Percentiles rank a stretch among this genome's conserved stretches.
These are phyloP conservation scores for Scolopax mira DNA, from an alignment of 2,113 vertebrate species.

Conservation along the genomic window DNA sequence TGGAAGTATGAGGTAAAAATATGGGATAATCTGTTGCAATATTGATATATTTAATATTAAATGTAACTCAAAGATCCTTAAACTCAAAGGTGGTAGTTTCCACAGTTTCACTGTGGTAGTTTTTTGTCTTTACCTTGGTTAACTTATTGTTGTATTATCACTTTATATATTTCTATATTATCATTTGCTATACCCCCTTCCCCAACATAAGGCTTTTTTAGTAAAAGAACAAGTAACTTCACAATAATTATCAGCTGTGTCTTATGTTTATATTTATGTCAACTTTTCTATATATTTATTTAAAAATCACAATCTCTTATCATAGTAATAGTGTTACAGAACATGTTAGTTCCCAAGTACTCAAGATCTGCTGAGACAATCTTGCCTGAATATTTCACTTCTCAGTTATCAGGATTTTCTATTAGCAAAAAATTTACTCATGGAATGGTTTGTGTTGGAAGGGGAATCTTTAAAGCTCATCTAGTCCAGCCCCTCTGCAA, in stretches of 20 bases:
- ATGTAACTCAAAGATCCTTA: not conserved
- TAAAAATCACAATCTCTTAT: not conserved
- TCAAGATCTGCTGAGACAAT: not conserved
- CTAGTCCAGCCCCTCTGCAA: not conserved
- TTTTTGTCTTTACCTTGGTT: not conserved
- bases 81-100: not conserved
- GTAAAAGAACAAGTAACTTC: not conserved
- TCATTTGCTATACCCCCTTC: not conserved
- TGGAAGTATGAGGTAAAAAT: not conserved
- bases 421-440: not conserved
- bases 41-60: not conserved
- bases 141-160: not conserved
- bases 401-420: not conserved
- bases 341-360: not conserved
- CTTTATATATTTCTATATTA: not conserved
- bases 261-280: not conserved
- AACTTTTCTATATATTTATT: not conserved
- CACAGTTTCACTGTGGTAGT: rapidly evolving
- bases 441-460: not conserved
- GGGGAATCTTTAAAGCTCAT: not conserved
- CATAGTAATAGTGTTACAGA: not conserved
- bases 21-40: not conserved
- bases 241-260: not conserved
- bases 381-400: conserved; percentile 24
- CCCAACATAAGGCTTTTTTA: not conserved